A percentile compares a stretch with the other conserved stretches of the same genome.
phyloP scores from a whole-genome alignment of 2,113 vertebrate genomes.

The Hippocampus barbouri region DNA sequence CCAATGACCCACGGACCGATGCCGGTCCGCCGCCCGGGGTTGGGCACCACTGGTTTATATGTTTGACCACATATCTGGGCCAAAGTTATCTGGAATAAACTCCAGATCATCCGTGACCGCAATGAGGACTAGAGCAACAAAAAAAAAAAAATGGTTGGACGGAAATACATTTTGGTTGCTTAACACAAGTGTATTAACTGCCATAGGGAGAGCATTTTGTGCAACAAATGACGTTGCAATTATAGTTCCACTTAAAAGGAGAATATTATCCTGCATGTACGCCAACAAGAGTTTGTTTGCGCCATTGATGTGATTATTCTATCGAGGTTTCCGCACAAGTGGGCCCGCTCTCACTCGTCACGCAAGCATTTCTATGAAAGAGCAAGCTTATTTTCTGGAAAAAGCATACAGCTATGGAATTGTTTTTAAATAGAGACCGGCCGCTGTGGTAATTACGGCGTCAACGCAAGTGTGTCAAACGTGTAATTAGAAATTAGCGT shows the following conservation, averaged over 20 bases:
- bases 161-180: too few relatives aligned
- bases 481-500: constrained; percentile 6
- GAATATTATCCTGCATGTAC: not conserved
- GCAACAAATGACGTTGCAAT: not conserved
- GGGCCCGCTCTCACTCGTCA: not conserved
- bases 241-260: not conserved
- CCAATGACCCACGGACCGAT: too few relatives aligned
- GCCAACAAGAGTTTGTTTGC: not conserved
- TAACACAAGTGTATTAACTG: too few relatives aligned
- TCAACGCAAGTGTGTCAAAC: not conserved
- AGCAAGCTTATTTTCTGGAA: not conserved
- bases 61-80: too few relatives aligned
- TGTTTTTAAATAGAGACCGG: not conserved
- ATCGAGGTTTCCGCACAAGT: not conserved
- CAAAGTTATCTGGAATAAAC: too few relatives aligned
- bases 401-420: not conserved
- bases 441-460: not conserved
- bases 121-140: too few relatives aligned
- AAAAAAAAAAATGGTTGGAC: too few relatives aligned
- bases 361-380: not conserved
- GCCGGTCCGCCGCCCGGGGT: too few relatives aligned
- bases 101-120: too few relatives aligned
- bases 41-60: too few relatives aligned
- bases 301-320: not conserved
- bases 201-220: too few relatives aligned